Evolutionary conservation across 2,888 invertebrate genomes (phyloP), one percentile per base, ranked within the genome.

Genomic region (Agonopterix heracliana): DNA sequence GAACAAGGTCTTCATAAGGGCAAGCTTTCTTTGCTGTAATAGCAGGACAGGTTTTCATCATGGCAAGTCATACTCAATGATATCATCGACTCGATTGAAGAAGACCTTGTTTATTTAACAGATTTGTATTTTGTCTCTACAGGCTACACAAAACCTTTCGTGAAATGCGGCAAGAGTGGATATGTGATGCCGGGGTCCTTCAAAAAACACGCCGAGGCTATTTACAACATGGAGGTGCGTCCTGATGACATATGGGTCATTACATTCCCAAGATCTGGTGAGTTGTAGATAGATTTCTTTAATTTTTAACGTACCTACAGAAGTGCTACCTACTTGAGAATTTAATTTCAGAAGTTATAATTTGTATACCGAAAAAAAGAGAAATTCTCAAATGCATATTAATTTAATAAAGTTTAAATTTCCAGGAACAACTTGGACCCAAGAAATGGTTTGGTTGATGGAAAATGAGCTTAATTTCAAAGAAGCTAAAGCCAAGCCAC

Each of bases 391-490:
- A 26, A 26, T 26, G 7, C 7, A n/a, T 26, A 5, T 26, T 26
- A 26, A 26, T 26, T 26, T 26, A 1, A 14, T 14, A 14, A 14
- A 26, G 26, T 26, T 26, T 5, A 26, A 26, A 26, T 26, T 26
- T 26, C 26, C 63, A 92, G 93, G 93, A 3, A 94, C 94, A 14
- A 95, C 95, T 12, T 94, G 94, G 94, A 90, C 92, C 0, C 94
- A 94, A 71, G 94, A 94, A 81, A 90, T 94, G 82, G 90, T 93
- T 0, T 94, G 93, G 91, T 81, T 93, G 51, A 84, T 94, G 41
- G 86, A 90, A 51, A 92, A 92, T 53, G 81, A 92, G 57, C 71
- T 93, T 45, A 89, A 94, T 71, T 91, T 90, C 54, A 80, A 90
- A 50, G 78, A 76, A 14, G 92, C 92, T 0, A 87, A 89, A 68